phyloP scores from a whole-genome alignment of 2,888 invertebrate genomes.

The Lasius platythorax region DNA sequence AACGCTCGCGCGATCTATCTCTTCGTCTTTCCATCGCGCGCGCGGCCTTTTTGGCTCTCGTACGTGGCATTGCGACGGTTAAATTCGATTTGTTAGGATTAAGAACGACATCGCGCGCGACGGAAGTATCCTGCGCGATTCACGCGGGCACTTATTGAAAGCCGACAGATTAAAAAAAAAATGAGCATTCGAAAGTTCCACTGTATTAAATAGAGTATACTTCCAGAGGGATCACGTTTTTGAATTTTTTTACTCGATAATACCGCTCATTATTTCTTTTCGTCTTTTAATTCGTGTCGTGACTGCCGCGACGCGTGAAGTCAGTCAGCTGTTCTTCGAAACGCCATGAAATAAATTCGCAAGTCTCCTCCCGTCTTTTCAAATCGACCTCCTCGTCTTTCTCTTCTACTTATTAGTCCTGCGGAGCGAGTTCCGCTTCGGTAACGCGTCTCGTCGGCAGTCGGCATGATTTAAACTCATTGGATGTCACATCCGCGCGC shows the following conservation, averaged over 20 bases:
- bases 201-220: not conserved
- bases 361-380: conserved; percentile 13
- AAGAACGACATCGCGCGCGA: conserved; percentile 63
- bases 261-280: not conserved
- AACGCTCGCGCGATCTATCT: conserved; percentile 65
- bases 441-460: conserved; percentile 66
- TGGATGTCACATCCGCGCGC: conserved; percentile 81
- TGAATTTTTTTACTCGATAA: not conserved
- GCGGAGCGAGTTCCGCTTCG: conserved; percentile 59
- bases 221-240: not conserved
- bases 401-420: conserved; percentile 66
- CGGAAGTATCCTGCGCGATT: conserved; percentile 36
- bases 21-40: conserved; percentile 60
- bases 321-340: conserved; percentile 28
- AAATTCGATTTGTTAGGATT: conserved; percentile 85
- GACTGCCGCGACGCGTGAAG: conserved; percentile 30
- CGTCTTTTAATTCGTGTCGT: conserved; percentile 17
- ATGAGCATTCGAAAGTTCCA: conserved; percentile 10
- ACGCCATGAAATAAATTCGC: conserved; percentile 39
- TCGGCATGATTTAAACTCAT: conserved; percentile 84
- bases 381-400: conserved; percentile 20
- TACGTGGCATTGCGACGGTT: conserved; percentile 78
- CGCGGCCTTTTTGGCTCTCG: conserved; percentile 61
- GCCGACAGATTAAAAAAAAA: conserved; percentile 22
- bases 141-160: conserved; percentile 37